Conservation (phyloP, 2,888 invertebrate genomes). For the Euproctis similis region DNA sequence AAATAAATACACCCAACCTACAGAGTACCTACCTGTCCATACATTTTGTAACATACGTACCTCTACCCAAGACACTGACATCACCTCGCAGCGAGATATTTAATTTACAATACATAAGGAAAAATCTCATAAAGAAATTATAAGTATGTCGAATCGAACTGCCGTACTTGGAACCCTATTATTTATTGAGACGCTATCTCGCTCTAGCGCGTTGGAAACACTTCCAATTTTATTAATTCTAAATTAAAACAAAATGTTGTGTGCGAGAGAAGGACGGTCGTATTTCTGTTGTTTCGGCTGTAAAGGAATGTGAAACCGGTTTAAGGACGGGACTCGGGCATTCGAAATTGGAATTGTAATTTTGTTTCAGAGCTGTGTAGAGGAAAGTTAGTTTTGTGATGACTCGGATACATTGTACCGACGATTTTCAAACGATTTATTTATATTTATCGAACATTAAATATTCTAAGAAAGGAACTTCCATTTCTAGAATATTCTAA, state of each 20-base stretch:
- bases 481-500: no score
- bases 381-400: neutral
- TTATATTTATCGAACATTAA: no score
- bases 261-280: conserved; percentile 24
- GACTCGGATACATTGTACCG: no score
- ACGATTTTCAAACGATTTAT: no score
- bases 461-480: no score
- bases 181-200: conserved; percentile 11
- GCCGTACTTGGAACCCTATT: conserved; percentile 9
- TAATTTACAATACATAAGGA: conserved; percentile 10
- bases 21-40: no score
- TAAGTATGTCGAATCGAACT: conserved; percentile 10
- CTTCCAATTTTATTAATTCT: conserved; percentile 35
- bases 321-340: conserved; percentile 17
- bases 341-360: neutral
- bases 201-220: conserved; percentile 15
- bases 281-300: conserved; percentile 24
- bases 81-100: neutral
- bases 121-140: conserved; percentile 10
- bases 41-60: no score
- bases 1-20: no score
- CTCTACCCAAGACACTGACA: conserved; percentile 1
- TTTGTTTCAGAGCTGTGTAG: neutral
- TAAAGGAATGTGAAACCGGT: conserved; percentile 31
- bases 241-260: conserved; percentile 31